phyloP scores from a whole-genome alignment of 2,888 invertebrate genomes.

The Tetranychus piercei region DNA sequence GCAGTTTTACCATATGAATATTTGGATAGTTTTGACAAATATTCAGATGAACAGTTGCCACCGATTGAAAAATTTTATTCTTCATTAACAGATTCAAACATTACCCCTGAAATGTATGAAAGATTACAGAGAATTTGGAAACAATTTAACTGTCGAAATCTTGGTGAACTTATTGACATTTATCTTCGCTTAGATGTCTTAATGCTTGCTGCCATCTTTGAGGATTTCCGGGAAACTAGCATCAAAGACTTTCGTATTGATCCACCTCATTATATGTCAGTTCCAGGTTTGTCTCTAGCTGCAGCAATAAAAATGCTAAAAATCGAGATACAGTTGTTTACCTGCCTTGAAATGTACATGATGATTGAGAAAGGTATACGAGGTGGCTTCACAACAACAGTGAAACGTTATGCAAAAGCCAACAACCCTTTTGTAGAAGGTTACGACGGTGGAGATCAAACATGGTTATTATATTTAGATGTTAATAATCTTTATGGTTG shows the following conservation, averaged over 20 bases:
- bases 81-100: not conserved
- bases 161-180: not conserved
- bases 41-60: not conserved
- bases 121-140: not conserved
- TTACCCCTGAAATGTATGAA: not conserved
- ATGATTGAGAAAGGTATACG: conserved; percentile 10
- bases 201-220: not conserved
- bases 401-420: conserved; percentile 10
- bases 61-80: not conserved
- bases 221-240: not conserved
- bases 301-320: too few relatives aligned
- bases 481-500: not conserved
- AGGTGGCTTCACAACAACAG: conserved; percentile 3
- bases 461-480: not conserved
- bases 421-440: not conserved
- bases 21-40: too few relatives aligned
- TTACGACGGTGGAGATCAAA: not conserved
- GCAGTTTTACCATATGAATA: not conserved
- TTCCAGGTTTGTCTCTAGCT: too few relatives aligned
- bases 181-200: not conserved
- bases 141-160: not conserved
- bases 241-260: not conserved
- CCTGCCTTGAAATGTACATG: not conserved
- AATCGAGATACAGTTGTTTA: too few relatives aligned
- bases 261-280: not conserved